These are phyloP conservation scores for Numida meleagris DNA, from an alignment of 2,113 vertebrate genomes.

Conservation along the genomic window DNA sequence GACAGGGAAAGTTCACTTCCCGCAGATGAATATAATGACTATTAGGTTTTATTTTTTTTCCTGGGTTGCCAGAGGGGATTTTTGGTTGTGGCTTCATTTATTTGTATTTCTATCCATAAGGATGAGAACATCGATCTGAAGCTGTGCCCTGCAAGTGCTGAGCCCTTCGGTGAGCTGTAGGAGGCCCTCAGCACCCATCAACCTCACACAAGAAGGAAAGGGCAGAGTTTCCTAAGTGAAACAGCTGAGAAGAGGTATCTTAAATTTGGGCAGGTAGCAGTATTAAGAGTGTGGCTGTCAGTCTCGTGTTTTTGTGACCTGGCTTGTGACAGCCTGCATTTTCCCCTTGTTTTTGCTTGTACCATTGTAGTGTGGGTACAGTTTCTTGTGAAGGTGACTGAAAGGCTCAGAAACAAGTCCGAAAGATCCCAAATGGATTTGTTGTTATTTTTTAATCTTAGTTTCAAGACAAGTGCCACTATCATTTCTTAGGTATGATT, in stretches of 20 bases:
- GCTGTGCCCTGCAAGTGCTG: background rate
- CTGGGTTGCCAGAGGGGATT: background rate
- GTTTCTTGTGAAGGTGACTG: background rate
- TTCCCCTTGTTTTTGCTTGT: conserved; percentile 15
- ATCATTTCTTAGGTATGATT: background rate
- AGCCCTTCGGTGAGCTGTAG: background rate
- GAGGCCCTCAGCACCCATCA: background rate
- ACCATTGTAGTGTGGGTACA: background rate
- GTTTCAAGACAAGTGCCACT: background rate
- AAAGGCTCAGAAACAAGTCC: background rate
- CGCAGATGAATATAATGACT: conserved; percentile 7
- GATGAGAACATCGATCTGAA: background rate
- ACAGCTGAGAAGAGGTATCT: background rate
- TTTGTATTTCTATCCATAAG: conserved; percentile 24
- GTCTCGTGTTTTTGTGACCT: background rate
- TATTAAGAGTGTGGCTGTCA: background rate
- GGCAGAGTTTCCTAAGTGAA: background rate
- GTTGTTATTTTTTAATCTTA: background rate
- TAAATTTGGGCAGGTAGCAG: background rate
- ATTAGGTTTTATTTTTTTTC: background rate
- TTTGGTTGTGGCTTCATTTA: conserved; percentile 30
- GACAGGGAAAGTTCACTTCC: conserved; percentile 24
- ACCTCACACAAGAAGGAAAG: background rate
- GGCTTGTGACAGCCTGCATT: background rate
- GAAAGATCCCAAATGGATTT: background rate